phyloP scores from a whole-genome alignment of 30 jellyfish, hydroid and myxozoan genomes.

The Calvadosia cruxmelitensis region DNA sequence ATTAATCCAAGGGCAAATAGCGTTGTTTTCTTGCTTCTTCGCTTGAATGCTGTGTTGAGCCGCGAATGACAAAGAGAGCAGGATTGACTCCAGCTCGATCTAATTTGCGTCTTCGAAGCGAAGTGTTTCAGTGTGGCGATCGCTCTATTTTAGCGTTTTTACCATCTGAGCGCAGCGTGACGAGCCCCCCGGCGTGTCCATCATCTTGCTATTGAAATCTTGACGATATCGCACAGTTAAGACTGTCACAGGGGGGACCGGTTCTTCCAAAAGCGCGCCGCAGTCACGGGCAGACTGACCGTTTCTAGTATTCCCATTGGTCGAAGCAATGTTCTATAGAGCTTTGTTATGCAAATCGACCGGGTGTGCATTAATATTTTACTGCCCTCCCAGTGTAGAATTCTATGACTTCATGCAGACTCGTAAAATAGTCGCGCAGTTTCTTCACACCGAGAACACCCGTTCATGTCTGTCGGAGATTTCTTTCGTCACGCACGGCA shows the following conservation, averaged over 20 bases:
- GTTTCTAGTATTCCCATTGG: background rate
- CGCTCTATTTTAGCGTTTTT: conserved; percentile 60
- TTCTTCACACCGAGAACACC: no score
- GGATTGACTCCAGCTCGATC: conserved; percentile 13
- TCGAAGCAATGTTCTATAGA: background rate
- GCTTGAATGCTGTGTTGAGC: background rate
- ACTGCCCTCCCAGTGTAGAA: no score
- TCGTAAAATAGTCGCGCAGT: background rate
- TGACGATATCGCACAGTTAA: background rate
- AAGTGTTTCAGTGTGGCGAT: conserved; percentile 8
- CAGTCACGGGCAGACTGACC: background rate
- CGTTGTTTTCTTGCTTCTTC: no score
- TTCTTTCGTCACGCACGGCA: background rate
- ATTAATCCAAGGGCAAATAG: no score
- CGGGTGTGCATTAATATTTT: background rate
- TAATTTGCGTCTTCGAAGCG: conserved; percentile 32
- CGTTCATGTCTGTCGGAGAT: no score
- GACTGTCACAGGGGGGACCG: background rate
- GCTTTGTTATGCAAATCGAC: background rate
- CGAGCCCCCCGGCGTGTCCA: conserved; percentile 76
- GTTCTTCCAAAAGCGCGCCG: background rate
- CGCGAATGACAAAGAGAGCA: conserved; percentile 4
- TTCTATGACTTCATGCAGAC: background rate
- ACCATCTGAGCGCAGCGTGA: conserved; percentile 67
- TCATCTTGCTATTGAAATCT: conserved; percentile 57